Evolutionary conservation across 2,888 invertebrate species (phyloP), one percentile per base, ranked within the genome.

Genomic region (Pristionchus arcanus): DNA sequence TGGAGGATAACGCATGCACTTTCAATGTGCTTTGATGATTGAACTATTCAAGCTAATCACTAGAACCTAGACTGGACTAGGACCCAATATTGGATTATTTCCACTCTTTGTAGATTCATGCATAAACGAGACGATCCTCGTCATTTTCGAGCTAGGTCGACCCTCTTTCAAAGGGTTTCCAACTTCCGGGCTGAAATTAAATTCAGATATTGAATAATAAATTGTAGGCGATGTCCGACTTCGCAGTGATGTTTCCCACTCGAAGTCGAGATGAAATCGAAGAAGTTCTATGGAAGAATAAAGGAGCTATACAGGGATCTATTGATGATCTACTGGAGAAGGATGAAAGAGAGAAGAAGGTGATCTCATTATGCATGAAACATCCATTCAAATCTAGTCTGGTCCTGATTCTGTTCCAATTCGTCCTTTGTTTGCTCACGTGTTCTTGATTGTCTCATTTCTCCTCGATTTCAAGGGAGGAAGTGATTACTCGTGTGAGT

Each of bases 221-320:
- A 68, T 68, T 87, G 13, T 19, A 87, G 87, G 87, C 87, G n/a
- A 87, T 87, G 87, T 28, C n/a, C 28, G 87, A 87, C 31, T 87
- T 87, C 87, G 25, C 68, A n/a, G 68, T 68, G 53, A 87, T 87
- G 87, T 87, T 87, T 87, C 87, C 87, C 42, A 68, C 87, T 87
- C 87, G 87, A 28, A 66, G 87, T 68, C 66, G 68, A 31, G n/a
- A 37, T 16, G 87, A 68, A 19, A 87, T 87, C 68, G 87, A 87
- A 21, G 66, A 42, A 25, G 55, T 68, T 49, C 49, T 87, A 28
- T 87, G 87, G 87, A 87, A 49, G 66, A 87, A 87, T 31, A 42
- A 68, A 5, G 87, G 87, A n/a, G 42, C 87, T 0, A 87, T 87
- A 5, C 87, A 87, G 21, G 42, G 7, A 42, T 49, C 68, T 3